Percentiles rank a stretch among this genome's conserved stretches.
Evolutionary conservation across 2,797 vertebrate genomes (phyloP).

Genomic region (Eulemur mongoz): DNA sequence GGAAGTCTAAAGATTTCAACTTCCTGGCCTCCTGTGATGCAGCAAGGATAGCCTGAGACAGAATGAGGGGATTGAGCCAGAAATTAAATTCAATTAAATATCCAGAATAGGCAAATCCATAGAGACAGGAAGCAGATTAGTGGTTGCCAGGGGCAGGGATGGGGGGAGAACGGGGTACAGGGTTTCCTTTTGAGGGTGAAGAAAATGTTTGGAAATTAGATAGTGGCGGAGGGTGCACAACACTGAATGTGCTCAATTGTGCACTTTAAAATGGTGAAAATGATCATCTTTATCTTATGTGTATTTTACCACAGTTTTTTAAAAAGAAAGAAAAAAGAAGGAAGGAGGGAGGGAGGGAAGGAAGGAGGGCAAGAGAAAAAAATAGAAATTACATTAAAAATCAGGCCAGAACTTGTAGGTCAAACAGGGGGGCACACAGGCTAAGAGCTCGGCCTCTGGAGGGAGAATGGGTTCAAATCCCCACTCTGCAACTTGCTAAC

Average conservation of each 20-base stretch:
- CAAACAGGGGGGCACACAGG: neutral
- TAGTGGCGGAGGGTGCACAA: fast-evolving
- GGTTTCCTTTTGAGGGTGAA: neutral
- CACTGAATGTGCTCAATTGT: fast-evolving
- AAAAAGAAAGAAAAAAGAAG: neutral
- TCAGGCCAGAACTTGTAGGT: neutral
- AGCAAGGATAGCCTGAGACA: neutral
- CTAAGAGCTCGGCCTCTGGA: neutral
- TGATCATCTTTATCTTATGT: neutral
- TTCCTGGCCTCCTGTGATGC: neutral
- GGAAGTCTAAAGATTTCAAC: neutral
- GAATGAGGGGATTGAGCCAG: neutral
- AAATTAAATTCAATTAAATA: neutral
- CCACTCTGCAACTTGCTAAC: neutral
- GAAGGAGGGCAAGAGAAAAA: neutral
- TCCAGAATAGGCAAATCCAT: neutral
- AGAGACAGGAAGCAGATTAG: neutral
- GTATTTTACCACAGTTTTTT: neutral
- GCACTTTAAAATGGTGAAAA: neutral
- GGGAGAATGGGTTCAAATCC: neutral
- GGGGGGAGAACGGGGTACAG: fast-evolving
- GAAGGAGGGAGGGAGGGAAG: neutral
- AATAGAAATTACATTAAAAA: neutral
- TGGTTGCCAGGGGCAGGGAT: neutral
- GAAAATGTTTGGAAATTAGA: neutral